phyloP scores from a whole-genome alignment of 2,888 invertebrate genomes.

The Aspidiotus destructor region DNA sequence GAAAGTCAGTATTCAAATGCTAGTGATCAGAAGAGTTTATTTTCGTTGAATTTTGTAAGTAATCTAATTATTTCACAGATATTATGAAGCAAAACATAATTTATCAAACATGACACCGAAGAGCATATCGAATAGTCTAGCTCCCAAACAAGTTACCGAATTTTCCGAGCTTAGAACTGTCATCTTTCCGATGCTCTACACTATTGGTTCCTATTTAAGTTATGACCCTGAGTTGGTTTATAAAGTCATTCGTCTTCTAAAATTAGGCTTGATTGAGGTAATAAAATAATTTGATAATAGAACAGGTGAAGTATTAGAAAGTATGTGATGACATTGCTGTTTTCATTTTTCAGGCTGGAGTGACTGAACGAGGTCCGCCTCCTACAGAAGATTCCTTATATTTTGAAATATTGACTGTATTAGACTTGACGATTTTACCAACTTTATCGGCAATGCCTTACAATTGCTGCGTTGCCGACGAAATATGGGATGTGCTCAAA shows the following conservation, averaged over 20 bases:
- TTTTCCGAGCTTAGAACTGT: conserved; percentile 62
- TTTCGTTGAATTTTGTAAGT: neutral
- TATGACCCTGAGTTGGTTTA: conserved; percentile 81
- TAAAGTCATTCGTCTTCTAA: conserved; percentile 57
- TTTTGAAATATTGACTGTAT: conserved; percentile 70
- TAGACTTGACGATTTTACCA: conserved; percentile 82
- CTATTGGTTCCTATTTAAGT: conserved; percentile 79
- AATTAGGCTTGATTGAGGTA: conserved; percentile 45
- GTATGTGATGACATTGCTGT: neutral
- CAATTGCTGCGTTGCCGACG: conserved; percentile 93
- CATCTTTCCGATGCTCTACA: conserved; percentile 74
- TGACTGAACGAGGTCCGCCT: conserved; percentile 29
- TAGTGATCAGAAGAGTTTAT: neutral
- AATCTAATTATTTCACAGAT: neutral
- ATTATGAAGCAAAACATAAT: conserved; percentile 21
- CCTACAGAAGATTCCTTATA: conserved; percentile 53
- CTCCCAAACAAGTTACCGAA: conserved; percentile 57
- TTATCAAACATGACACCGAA: conserved; percentile 17
- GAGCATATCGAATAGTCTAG: conserved; percentile 45
- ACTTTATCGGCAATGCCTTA: conserved; percentile 82
- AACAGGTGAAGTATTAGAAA: neutral
- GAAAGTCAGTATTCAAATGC: conserved; percentile 50
- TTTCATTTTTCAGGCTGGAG: conserved; percentile 13
- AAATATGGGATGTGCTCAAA: conserved; percentile 83
- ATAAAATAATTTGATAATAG: conserved; percentile 6